Evolutionary conservation across 92 coral and sea anemone species (phyloP).

Genomic region (Parazoanthus darwini): DNA sequence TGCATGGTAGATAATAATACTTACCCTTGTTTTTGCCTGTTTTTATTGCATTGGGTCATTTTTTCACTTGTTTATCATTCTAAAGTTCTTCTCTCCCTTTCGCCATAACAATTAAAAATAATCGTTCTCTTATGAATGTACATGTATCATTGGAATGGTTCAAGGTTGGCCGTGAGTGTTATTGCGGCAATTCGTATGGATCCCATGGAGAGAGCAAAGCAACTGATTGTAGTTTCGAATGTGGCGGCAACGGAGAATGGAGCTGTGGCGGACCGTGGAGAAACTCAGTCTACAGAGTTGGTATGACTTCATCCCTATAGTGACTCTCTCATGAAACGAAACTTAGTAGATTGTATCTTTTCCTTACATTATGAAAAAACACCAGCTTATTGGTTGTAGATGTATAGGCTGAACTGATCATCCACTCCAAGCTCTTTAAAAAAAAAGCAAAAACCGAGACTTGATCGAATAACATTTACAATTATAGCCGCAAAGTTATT

Average conservation of each 20-base stretch:
- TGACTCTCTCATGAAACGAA: not conserved
- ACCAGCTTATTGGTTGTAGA: not conserved
- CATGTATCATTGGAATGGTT: not conserved
- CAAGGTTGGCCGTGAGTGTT: not conserved
- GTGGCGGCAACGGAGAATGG: not conserved
- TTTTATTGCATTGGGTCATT: too few relatives aligned
- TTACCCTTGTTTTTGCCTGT: too few relatives aligned
- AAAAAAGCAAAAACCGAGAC: too few relatives aligned
- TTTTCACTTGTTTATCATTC: too few relatives aligned
- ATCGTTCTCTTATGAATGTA: too few relatives aligned
- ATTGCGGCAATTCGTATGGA: not conserved
- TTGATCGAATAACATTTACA: too few relatives aligned
- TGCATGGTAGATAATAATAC: too few relatives aligned
- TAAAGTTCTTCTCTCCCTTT: not conserved
- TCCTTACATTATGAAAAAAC: too few relatives aligned
- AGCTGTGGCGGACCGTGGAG: not conserved
- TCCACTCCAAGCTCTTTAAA: too few relatives aligned
- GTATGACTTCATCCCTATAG: not conserved
- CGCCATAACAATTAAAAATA: too few relatives aligned
- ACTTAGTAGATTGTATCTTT: not conserved
- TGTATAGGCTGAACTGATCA: too few relatives aligned
- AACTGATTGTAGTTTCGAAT: not conserved
- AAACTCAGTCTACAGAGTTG: not conserved
- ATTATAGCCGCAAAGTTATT: too few relatives aligned
- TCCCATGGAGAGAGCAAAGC: not conserved